Conservation (phyloP, 2,797 vertebrate genomes). For the Picus viridis region DNA sequence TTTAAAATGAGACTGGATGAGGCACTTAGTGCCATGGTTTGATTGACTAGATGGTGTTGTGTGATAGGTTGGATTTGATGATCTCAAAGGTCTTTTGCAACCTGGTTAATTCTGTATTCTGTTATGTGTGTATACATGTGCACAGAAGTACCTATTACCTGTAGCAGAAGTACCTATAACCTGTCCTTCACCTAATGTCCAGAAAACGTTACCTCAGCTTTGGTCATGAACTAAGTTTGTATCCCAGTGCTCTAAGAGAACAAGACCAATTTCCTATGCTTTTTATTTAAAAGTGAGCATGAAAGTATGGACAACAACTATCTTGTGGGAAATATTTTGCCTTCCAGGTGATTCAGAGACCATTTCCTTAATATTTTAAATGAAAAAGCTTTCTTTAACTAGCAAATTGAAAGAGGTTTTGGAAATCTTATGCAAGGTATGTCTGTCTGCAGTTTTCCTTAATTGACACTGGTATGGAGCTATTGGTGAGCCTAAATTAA, state of each 20-base stretch:
- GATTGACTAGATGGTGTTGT: too few species aligned
- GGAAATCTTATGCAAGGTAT: not conserved
- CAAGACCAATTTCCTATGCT: not conserved
- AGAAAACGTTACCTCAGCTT: not conserved
- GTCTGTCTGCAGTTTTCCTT: not conserved
- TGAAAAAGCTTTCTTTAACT: not conserved
- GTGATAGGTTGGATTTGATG: too few species aligned
- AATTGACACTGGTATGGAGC: not conserved
- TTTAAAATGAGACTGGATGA: too few species aligned
- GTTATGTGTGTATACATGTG: not conserved
- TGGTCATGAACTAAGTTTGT: not conserved
- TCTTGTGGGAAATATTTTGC: not conserved
- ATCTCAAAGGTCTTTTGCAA: too few species aligned
- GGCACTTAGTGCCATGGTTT: too few species aligned
- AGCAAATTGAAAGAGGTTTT: not conserved
- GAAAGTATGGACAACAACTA: not conserved
- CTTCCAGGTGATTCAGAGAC: not conserved
- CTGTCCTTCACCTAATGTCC: not conserved
- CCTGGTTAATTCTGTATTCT: too few species aligned
- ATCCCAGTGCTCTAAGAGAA: not conserved
- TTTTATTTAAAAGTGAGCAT: not conserved
- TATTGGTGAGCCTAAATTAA: not conserved
- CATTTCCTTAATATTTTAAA: not conserved
- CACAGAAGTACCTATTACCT: not conserved
- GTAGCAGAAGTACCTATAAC: not conserved